Evolutionary conservation across 2,888 invertebrate species (phyloP).

Genomic region (Eristalis intricaria): DNA sequence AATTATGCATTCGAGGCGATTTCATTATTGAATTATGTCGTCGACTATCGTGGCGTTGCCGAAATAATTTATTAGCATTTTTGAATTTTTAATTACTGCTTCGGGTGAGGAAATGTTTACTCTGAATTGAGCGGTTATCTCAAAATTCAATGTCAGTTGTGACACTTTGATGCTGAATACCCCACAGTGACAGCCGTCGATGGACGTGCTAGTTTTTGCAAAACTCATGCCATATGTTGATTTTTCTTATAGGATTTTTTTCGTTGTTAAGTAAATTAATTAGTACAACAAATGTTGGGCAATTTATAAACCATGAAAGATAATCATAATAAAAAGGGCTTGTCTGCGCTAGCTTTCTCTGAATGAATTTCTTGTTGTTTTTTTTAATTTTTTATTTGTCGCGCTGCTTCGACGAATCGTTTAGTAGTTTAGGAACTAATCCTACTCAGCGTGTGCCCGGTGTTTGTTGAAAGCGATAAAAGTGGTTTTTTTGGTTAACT

Average conservation of each 20-base stretch:
- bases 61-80: conserved; percentile 70
- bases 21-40: conserved; percentile 60
- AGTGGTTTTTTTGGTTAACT: neutral
- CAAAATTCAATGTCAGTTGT: conserved; percentile 63
- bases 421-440: conserved; percentile 13
- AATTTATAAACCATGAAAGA: neutral
- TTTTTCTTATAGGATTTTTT: conserved; percentile 1
- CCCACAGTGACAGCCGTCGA: neutral
- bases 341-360: conserved; percentile 29
- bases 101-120: conserved; percentile 59
- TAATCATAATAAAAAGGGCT: conserved; percentile 27
- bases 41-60: conserved; percentile 49
- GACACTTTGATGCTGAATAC: conserved; percentile 17
- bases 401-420: neutral
- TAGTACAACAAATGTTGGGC: conserved; percentile 13
- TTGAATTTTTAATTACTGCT: conserved; percentile 52
- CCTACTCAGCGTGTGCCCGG: neutral
- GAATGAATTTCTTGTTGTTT: conserved; percentile 30
- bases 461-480: neutral
- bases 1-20: conserved; percentile 52
- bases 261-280: neutral
- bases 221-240: neutral
- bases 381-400: neutral
- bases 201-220: conserved; percentile 20
- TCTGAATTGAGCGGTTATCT: conserved; percentile 34